Evolutionary conservation across 2,888 invertebrate genomes (phyloP).

Genomic region (Idaea straminata): DNA sequence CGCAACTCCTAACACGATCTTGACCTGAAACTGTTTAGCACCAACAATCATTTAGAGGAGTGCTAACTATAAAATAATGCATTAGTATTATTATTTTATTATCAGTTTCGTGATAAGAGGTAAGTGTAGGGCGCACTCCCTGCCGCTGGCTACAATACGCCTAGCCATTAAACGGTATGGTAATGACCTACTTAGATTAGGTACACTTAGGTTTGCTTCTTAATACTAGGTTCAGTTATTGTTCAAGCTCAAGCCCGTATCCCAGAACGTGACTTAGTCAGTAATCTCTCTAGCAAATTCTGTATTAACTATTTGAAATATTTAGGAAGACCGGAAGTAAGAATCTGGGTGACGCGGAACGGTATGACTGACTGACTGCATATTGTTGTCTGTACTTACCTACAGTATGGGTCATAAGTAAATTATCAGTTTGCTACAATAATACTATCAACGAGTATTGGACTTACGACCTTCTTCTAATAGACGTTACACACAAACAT

Average conservation of each 20-base stretch:
- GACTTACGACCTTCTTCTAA: no score
- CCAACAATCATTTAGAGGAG: slow-evolving; percentile 25
- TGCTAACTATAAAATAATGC: slow-evolving; percentile 21
- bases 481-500: no score
- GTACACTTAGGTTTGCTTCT: slow-evolving; percentile 20
- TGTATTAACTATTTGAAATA: no score
- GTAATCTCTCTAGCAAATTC: no score
- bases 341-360: background rate
- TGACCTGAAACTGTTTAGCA: slow-evolving; percentile 24
- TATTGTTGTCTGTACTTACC: background rate
- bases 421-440: no score
- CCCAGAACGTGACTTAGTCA: no score
- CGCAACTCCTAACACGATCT: slow-evolving; percentile 16
- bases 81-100: slow-evolving; percentile 24
- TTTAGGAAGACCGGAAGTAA: no score
- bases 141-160: slow-evolving; percentile 30
- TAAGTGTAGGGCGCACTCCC: slow-evolving; percentile 32
- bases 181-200: slow-evolving; percentile 58
- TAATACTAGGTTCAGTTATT: background rate
- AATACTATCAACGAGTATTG: no score
- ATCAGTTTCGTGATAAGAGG: slow-evolving; percentile 31
- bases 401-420: background rate
- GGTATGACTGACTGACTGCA: background rate
- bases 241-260: no score
- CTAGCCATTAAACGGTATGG: slow-evolving; percentile 60